Evolutionary conservation across 2,888 invertebrate species (phyloP).

Genomic region (Metallyticus violacea): DNA sequence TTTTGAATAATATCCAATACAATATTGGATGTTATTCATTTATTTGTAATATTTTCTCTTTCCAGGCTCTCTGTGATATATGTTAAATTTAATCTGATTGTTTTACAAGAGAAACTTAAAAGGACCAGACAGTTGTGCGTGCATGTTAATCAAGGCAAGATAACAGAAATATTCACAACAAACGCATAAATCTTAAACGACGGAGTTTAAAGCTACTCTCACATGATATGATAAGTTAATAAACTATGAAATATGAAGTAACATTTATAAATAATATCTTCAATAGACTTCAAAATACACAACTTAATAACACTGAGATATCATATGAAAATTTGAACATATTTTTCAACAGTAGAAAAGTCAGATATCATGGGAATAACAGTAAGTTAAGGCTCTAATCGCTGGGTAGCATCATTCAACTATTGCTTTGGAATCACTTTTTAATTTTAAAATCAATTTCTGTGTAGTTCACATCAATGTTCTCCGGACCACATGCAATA

Average conservation of each 20-base stretch:
- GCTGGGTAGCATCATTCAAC: not conserved
- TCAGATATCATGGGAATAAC: not conserved
- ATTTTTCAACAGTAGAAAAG: not conserved
- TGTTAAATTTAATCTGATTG: too few relatives aligned
- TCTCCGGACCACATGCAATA: not conserved
- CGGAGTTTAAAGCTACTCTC: not conserved
- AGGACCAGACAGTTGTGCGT: not conserved
- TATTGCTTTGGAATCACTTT: constrained; percentile 11
- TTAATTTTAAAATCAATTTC: not conserved
- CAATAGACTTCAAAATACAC: not conserved
- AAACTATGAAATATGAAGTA: not conserved
- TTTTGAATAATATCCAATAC: too few relatives aligned
- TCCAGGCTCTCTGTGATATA: too few relatives aligned
- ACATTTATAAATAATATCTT: not conserved
- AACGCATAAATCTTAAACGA: not conserved
- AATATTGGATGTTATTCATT: too few relatives aligned
- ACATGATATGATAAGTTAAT: not conserved
- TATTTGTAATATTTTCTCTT: too few relatives aligned
- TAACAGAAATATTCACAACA: not conserved
- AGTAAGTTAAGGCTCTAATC: not conserved
- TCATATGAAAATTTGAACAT: not conserved
- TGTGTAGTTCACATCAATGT: not conserved
- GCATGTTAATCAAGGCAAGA: not conserved
- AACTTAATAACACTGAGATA: not conserved
- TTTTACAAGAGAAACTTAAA: too few relatives aligned